Base-by-base conservation (phyloP, 2,113 vertebrate genomes). In the Columba janthina region DNA sequence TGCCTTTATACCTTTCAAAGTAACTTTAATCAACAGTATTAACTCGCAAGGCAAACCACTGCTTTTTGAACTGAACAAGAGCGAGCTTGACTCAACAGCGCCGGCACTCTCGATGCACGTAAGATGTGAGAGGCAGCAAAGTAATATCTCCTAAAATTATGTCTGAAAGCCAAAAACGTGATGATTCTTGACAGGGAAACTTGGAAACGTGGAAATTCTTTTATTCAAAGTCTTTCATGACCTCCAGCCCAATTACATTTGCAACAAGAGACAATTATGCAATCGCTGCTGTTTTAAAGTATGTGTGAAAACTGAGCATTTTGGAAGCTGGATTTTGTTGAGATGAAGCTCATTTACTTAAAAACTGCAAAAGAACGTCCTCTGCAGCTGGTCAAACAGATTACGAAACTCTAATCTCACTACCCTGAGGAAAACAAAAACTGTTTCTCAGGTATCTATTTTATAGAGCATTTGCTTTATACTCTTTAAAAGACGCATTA, bases 321-420 rank as follows among this genome's bases (percentile, higher is more conserved):
- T 97, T 70, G 92, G 85, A 91, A 96, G 93, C 20, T 77, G 29
- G 60, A 17, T 42, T 42, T 61, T 53, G 70, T 93, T 82, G 86
- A 95, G 95, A 96, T 96, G 84, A 97, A 97, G 91, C 88, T 94
- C 83, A 93, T 96, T 97, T 93, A 96, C 71, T 92, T 93, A 85
- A 97, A 82, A 93, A 90, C 92, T 71, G 83, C 96, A 86, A 95
- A 80, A 88, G 96, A 94, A 90, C 20, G n/a, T 94, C 89, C 96
- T 95, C 96, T 94, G 96, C 96, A 95, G 97, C 95, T 97, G 96
- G 95, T 93, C 96, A 97, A 97, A 95, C 94, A 96, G 96, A 97
- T 96, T 95, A 97, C 2, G 20, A 97, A 85, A 95, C 93, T 75
- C 91, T 97, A 96, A 97, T 96, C 94, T 94, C 90, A 87, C 80